Evolutionary conservation across 2,888 invertebrate species (phyloP), one percentile per base, ranked within the genome.

Genomic region (Chrysopilus asiliformis): DNA sequence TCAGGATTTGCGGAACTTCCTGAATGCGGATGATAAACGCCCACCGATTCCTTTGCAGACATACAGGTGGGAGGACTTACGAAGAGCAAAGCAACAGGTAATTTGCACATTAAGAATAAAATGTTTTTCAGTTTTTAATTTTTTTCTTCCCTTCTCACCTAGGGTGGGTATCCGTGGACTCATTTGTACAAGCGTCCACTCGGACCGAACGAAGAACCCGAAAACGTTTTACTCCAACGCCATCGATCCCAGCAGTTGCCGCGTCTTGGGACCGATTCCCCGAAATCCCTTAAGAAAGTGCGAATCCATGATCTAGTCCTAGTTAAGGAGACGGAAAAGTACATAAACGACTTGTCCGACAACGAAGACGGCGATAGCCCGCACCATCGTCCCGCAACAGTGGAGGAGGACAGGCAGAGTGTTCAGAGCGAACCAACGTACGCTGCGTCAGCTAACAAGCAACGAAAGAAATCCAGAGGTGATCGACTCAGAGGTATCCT

Each of bases 111-210:
- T 13, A 18, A 32, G n/a, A n/a, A n/a, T 35, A 35, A 18, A 20
- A 13, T 39, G 26, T 25, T 14, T 20, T 13, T 24, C 16, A 4
- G 16, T 15, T 26, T 26, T 27, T 18, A 19, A 17, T 13, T 34
- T 17, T 35, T 42, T 40, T n/a, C n/a, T n/a, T n/a, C n/a, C n/a
- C n/a, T n/a, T n/a, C n/a, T n/a, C n/a, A n/a, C n/a, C 3, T 19
- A 72, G 55, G 84, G 84, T 44, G 76, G 75, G 30, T 84, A 84
- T 55, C 84, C 84, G 47, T 84, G 83, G 81, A 83, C 84, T 10
- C 74, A 82, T 59, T 62, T 84, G 17, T 68, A 77, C 50, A 82
- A 82, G 57, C 70, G 67, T 16, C 74, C 76, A 1, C 57, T 76
- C 15, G 63, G 63, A 20, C 56, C 58, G 4, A 53, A 61, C 44